Percentiles rank a stretch among this genome's conserved stretches.
Conservation (phyloP, 2,113 vertebrate genomes). For the Microtus oregoni region DNA sequence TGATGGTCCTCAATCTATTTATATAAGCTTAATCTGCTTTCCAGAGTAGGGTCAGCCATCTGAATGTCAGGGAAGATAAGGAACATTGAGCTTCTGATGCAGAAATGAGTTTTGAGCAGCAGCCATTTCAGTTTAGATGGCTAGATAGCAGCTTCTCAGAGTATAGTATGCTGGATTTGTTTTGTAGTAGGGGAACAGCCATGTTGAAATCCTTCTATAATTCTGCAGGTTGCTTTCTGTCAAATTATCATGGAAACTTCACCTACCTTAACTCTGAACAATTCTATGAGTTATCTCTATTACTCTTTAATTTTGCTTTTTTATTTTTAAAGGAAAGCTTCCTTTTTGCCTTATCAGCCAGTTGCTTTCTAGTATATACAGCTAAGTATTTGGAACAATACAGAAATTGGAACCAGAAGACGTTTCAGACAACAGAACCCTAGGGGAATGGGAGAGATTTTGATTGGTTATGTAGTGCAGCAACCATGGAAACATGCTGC, state of each 20-base stretch:
- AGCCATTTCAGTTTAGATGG: not conserved
- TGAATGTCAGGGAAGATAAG: not conserved
- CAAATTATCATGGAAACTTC: not conserved
- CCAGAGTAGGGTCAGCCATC: not conserved
- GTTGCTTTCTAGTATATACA: not conserved
- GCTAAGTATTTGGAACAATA: not conserved
- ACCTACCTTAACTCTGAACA: not conserved
- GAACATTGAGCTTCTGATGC: not conserved
- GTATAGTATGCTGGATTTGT: not conserved
- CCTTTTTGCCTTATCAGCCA: not conserved
- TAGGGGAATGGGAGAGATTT: not conserved
- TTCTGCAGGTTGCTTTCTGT: not conserved
- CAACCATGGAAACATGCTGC: conserved; percentile 53
- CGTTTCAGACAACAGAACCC: not conserved
- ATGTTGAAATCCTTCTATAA: conserved; percentile 40
- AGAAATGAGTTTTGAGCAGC: not conserved
- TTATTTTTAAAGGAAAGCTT: not conserved
- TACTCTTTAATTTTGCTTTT: not conserved
- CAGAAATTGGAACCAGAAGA: conserved; percentile 15
- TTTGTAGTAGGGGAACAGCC: not conserved
- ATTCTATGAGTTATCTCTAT: not conserved
- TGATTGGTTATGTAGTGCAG: conserved; percentile 28
- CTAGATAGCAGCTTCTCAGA: not conserved
- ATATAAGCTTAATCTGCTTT: not conserved
- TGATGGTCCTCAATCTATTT: not conserved